Base-by-base conservation (phyloP, 2,113 vertebrate genomes). In the Xyrauchen texanus region DNA sequence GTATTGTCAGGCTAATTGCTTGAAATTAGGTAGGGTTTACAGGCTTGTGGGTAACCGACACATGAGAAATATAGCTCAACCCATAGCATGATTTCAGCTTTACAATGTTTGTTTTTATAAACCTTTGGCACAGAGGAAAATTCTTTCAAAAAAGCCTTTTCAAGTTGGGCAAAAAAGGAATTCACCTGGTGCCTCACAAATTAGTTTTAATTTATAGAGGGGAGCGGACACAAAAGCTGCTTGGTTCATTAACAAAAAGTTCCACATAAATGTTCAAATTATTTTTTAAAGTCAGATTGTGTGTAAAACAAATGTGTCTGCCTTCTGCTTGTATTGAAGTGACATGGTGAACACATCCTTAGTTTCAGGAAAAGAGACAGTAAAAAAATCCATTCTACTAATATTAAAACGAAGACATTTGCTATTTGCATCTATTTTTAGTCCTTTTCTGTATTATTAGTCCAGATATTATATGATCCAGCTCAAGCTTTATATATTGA, bases 281-380 rank as follows among this genome's bases (percentile, higher is more conserved):
- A 57, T 57, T 72, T 65, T 64, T 47, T 15, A 16, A 72, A 46
- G n/a, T 71, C 21, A 34, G 21, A 68, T 51, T n/a, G 15, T 57
- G 68, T 80, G 62, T 62, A 77, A 77, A 51, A 71, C n/a, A 81
- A 81, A 77, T 57, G 44, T 52, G 69, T 58, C 21, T 16, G 44
- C 74, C 46, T 72, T 16, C 65, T 16, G 60, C 42, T 11, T 15
- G 7, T 46, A 45, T 68, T 34, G 16, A 76, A 46, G 73, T 65
- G 63, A 55, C 66, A 16, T 68, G 44, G 7, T 53, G 51, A 49
- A 49, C 47, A 53, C 9, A 10, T 10, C 46, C n/a, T 6, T 51
- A 11, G 15, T 62, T 57, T 74, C 8, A 62, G n/a, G 49, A 16
- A 68, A 58, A 58, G 3, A 7, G 11, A n/a, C 51, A 49, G 47